These are phyloP conservation scores for Aleiodes sp. DNA, from an alignment of 1,140 invertebrate genomes.

Conservation along the genomic window DNA sequence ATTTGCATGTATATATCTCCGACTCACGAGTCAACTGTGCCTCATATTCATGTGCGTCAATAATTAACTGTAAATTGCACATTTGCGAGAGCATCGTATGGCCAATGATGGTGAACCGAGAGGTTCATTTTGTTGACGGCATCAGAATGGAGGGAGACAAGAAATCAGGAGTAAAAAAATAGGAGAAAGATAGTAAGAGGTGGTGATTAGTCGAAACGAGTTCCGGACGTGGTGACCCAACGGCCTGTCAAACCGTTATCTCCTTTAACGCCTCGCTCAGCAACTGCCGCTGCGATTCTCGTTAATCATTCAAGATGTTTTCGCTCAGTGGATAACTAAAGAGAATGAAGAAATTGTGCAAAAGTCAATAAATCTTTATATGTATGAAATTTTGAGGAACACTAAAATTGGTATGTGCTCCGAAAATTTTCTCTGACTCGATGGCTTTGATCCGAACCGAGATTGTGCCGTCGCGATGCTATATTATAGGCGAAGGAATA, in stretches of 20 bases:
- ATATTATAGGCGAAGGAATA: slow-evolving; percentile 5
- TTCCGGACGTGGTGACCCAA: slow-evolving; percentile 42
- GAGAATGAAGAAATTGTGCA: slow-evolving; percentile 1
- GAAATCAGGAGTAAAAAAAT: not conserved
- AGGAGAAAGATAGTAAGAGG: slow-evolving; percentile 26
- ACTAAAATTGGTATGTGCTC: too few relatives aligned
- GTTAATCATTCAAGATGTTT: slow-evolving; percentile 34
- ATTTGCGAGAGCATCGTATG: not conserved
- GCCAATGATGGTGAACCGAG: slow-evolving; percentile 1
- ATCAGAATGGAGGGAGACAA: not conserved
- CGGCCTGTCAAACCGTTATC: slow-evolving; percentile 43
- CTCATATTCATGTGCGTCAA: not conserved
- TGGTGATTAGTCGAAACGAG: slow-evolving; percentile 43
- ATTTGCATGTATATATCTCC: too few relatives aligned
- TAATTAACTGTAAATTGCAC: not conserved
- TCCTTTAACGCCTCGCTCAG: slow-evolving; percentile 36
- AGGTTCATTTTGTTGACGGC: slow-evolving; percentile 6
- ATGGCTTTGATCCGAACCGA: slow-evolving; percentile 17
- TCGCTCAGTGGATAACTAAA: not conserved
- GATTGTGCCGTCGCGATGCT: slow-evolving; percentile 13
- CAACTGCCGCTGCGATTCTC: slow-evolving; percentile 26
- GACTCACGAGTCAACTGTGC: too few relatives aligned
- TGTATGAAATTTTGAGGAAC: not conserved
- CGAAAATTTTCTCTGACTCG: too few relatives aligned
- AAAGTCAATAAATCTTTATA: slow-evolving; percentile 19